These are phyloP conservation scores for Drosophila birchii DNA, from an alignment of 2,888 invertebrate species.

Conservation along the genomic window DNA sequence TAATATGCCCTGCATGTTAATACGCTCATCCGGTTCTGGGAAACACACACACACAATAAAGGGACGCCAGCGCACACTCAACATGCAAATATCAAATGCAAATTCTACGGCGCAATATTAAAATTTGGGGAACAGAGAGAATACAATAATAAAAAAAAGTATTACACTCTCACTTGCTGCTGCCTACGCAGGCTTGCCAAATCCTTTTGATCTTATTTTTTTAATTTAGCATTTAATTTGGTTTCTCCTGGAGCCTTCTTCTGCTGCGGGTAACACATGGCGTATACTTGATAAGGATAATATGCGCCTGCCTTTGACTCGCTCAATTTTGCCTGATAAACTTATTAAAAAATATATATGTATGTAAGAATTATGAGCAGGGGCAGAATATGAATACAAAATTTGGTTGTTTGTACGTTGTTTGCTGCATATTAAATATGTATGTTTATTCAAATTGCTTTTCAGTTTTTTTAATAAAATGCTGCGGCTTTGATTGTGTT, in stretches of 20 bases:
- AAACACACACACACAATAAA: constrained; percentile 45
- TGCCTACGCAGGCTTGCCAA: constrained; percentile 39
- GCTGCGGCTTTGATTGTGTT: constrained; percentile 28
- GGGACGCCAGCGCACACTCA: constrained; percentile 45
- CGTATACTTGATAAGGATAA: constrained; percentile 62
- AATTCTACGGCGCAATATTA: constrained; percentile 70
- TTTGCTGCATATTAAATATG: constrained; percentile 38
- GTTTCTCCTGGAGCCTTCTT: constrained; percentile 16
- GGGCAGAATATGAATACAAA: constrained; percentile 30
- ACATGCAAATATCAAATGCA: constrained; percentile 74
- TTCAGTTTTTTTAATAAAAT: constrained; percentile 33
- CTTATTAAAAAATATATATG: constrained; percentile 53
- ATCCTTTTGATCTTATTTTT: constrained; percentile 77
- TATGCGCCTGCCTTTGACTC: constrained; percentile 39
- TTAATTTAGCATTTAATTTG: constrained; percentile 68
- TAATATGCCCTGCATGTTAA: constrained; percentile 73
- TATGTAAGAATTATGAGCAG: constrained; percentile 4
- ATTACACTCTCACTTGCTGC: constrained; percentile 1
- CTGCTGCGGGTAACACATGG: constrained; percentile 61
- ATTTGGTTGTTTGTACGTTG: constrained; percentile 23
- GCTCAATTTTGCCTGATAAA: constrained; percentile 52
- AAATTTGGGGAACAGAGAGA: constrained; percentile 16
- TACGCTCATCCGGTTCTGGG: constrained; percentile 54
- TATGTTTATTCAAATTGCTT: constrained; percentile 33
- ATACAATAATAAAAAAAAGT: constrained; percentile 2